Evolutionary conservation across 2,113 vertebrate genomes (phyloP), one percentile per base, ranked within the genome.

Genomic region (Solenodon paradoxus): DNA sequence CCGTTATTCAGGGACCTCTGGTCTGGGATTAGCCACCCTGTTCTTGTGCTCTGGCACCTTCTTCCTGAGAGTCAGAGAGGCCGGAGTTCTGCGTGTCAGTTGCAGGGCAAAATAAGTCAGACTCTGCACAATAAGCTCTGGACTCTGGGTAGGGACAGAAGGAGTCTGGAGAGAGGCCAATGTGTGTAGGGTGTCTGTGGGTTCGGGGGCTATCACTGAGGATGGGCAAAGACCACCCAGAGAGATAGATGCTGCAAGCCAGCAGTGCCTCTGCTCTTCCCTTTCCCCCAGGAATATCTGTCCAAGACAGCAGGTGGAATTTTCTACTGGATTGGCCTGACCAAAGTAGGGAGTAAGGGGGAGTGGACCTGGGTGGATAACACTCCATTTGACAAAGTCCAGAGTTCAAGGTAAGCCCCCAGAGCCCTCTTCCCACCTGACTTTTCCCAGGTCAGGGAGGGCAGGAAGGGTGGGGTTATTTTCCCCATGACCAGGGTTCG

Each of bases 341-440:
- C 95, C 53, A 97, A 97, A 77, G 47, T 49, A 38, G 84, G 91
- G 5, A 88, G 8, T 20, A 86, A 97, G 17, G 91, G 97, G 30
- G 3, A 9, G 4, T 98, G 97, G 97, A 12, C 17, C 72, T 98
- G 97, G 97, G 75, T 66, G 0, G 97, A 97, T n/a, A 49, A 79
- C 17, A 91, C 57, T 0, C 85, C 77, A 2, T 97, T 87, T 42
- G 16, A 71, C 47, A 88, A 87, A 49, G 51, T 49, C 63, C 95
- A 79, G 32, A 97, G 93, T 57, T 0, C 1, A 24, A 94, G 55
- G 96, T 96, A 72, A 92, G 53, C 2, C 4, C 1, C 26, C 8
- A 3, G 24, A 13, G 5, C 4, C 47, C 24, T 51, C 53, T 57
- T 81, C 26, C 16, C 8, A 61, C 47, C 11, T 69, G 38, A 32